phyloP scores from a whole-genome alignment of 2,113 vertebrate species.

The Boulengeromyrus knoepffleri region DNA sequence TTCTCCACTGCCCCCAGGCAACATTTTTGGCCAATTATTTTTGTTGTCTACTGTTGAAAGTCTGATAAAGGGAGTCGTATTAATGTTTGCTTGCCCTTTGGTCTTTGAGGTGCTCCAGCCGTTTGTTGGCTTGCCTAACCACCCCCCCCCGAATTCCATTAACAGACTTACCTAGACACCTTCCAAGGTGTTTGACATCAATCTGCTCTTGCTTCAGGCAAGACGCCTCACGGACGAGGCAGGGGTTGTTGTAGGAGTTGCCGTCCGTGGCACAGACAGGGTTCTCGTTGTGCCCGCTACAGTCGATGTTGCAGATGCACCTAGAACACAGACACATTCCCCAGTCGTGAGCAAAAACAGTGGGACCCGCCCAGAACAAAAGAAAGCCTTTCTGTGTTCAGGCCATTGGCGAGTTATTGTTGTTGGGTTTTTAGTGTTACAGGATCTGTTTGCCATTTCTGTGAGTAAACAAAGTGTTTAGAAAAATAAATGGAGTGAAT shows the following conservation, averaged over 20 bases:
- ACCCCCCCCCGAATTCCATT: too few species aligned
- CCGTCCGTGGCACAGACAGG: slow-evolving; percentile 89
- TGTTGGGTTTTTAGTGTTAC: not conserved
- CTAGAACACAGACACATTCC: slow-evolving; percentile 46
- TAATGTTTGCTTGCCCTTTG: not conserved
- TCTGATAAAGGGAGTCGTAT: not conserved
- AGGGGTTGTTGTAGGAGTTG: slow-evolving; percentile 89
- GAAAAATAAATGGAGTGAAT: not conserved
- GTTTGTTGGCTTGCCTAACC: not conserved
- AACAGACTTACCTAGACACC: slow-evolving; percentile 73
- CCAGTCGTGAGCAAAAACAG: not conserved
- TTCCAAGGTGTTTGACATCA: slow-evolving; percentile 85
- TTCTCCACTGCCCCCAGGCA: not conserved
- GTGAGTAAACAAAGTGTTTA: not conserved
- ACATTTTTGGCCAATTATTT: not conserved
- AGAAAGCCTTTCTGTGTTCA: not conserved
- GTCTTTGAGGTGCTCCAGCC: not conserved
- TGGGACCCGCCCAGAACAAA: not conserved
- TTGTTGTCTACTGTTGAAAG: not conserved
- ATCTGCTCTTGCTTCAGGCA: slow-evolving; percentile 94
- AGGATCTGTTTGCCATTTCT: not conserved
- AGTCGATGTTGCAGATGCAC: slow-evolving; percentile 95
- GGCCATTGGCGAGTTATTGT: not conserved
- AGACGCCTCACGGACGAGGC: slow-evolving; percentile 87
- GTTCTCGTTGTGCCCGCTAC: slow-evolving; percentile 94